These are phyloP conservation scores for Colletes latitarsis DNA, from an alignment of 1,140 invertebrate species.

Conservation along the genomic window DNA sequence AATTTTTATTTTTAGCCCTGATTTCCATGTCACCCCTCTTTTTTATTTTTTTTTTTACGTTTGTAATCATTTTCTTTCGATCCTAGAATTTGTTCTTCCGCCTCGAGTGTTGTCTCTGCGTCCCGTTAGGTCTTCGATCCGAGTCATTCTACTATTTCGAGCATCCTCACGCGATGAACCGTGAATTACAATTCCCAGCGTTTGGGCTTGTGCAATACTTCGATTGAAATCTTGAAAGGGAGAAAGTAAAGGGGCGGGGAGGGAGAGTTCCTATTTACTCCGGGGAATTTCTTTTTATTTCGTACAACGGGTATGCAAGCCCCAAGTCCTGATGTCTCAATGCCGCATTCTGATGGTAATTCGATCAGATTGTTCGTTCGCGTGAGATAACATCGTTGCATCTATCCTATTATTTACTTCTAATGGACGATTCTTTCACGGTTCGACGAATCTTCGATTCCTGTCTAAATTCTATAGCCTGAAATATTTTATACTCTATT, in stretches of 20 bases:
- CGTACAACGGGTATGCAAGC: not conserved
- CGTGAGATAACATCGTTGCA: not conserved
- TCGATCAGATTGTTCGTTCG: not conserved
- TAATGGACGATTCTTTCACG: not conserved
- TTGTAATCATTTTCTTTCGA: no score
- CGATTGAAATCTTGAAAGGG: slow-evolving; percentile 19
- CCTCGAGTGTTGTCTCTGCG: not conserved
- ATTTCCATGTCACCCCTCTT: not conserved
- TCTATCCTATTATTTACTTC: not conserved
- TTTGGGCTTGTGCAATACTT: slow-evolving; percentile 8
- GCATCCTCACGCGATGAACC: not conserved
- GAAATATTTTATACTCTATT: no score
- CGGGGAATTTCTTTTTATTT: slow-evolving; percentile 7
- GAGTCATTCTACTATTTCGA: slow-evolving; percentile 17
- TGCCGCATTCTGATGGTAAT: not conserved
- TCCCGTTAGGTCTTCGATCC: not conserved
- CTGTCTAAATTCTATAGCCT: no score
- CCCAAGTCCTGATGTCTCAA: not conserved
- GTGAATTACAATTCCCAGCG: slow-evolving; percentile 18
- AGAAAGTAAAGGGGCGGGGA: slow-evolving; percentile 19
- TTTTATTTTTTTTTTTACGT: not conserved
- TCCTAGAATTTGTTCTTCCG: not conserved
- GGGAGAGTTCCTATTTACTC: not conserved
- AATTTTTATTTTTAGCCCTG: not conserved
- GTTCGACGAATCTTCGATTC: no score